A percentile compares a stretch with the other conserved stretches of the same genome.
phyloP scores from a whole-genome alignment of 2,113 vertebrate genomes.

The Chaetodon trifascialis region DNA sequence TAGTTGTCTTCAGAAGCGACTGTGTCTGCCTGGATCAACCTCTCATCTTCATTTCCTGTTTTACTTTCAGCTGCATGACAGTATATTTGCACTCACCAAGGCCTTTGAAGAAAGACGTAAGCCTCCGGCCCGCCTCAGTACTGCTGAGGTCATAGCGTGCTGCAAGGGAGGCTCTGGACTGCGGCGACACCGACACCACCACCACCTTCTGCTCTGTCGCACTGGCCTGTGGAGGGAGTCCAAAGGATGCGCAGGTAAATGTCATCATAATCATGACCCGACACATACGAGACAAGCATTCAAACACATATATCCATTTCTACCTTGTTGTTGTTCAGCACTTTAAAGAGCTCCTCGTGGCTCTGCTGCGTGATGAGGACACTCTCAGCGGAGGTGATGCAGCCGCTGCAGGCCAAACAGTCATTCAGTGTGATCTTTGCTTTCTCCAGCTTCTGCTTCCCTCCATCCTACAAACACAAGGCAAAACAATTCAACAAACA shows the following conservation, averaged over 20 bases:
- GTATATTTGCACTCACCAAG: conserved; percentile 85
- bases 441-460: conserved; percentile 89
- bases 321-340: conserved; percentile 90
- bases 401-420: conserved; percentile 97
- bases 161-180: conserved; percentile 94
- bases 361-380: conserved; percentile 95
- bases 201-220: conserved; percentile 85
- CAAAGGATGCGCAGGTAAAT: neutral
- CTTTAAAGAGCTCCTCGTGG: conserved; percentile 89
- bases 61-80: neutral
- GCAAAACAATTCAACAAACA: neutral
- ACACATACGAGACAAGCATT: neutral
- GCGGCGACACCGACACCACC: conserved; percentile 93
- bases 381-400: conserved; percentile 96
- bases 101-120: conserved; percentile 91
- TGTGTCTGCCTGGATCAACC: neutral
- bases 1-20: neutral
- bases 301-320: neutral
- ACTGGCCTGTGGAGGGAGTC: conserved; percentile 44
- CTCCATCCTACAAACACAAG: conserved; percentile 87
- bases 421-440: conserved; percentile 95
- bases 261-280: neutral
- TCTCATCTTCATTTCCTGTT: neutral
- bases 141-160: conserved; percentile 86
- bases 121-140: conserved; percentile 87